Evolutionary conservation across 1,140 invertebrate genomes (phyloP).

Genomic region (Forficula auricularia): DNA sequence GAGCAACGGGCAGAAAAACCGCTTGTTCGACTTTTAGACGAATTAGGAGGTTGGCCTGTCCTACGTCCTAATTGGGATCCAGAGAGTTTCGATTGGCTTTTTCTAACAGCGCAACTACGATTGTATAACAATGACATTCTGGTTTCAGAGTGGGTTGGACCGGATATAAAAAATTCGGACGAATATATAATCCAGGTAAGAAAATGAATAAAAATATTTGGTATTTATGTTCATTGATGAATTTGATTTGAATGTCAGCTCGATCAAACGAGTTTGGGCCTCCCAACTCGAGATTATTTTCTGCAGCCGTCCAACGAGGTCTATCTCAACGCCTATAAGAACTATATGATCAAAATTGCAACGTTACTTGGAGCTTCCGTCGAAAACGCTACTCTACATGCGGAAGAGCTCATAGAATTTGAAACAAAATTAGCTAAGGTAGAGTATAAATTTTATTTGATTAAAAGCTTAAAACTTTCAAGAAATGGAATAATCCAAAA

Average conservation of each 20-base stretch:
- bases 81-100: slow-evolving; percentile 51
- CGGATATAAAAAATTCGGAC: slow-evolving; percentile 76
- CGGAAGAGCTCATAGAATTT: slow-evolving; percentile 59
- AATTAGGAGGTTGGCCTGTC: slow-evolving; percentile 74
- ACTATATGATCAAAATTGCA: slow-evolving; percentile 52
- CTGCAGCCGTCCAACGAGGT: slow-evolving; percentile 45
- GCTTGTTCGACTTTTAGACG: slow-evolving; percentile 46
- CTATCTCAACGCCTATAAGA: slow-evolving; percentile 60
- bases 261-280: slow-evolving; percentile 70
- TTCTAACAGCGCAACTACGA: slow-evolving; percentile 52
- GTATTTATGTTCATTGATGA: too few relatives aligned
- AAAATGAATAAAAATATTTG: too few relatives aligned
- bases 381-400: slow-evolving; percentile 38
- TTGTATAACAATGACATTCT: slow-evolving; percentile 70
- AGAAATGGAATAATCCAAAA: too few relatives aligned
- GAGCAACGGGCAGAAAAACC: slow-evolving; percentile 49
- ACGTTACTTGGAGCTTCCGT: slow-evolving; percentile 44
- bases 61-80: slow-evolving; percentile 42
- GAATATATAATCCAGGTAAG: slow-evolving; percentile 62
- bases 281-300: slow-evolving; percentile 74
- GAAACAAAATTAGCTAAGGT: slow-evolving; percentile 62
- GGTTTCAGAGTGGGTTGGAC: slow-evolving; percentile 67
- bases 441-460: slow-evolving; percentile 13
- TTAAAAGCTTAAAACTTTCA: slow-evolving; percentile 1
- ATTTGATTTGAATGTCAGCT: slow-evolving; percentile 30